A percentile compares a stretch with the other conserved stretches of the same genome.
Evolutionary conservation across 2,797 vertebrate species (phyloP).

Genomic region (Phylloscopus collybita): DNA sequence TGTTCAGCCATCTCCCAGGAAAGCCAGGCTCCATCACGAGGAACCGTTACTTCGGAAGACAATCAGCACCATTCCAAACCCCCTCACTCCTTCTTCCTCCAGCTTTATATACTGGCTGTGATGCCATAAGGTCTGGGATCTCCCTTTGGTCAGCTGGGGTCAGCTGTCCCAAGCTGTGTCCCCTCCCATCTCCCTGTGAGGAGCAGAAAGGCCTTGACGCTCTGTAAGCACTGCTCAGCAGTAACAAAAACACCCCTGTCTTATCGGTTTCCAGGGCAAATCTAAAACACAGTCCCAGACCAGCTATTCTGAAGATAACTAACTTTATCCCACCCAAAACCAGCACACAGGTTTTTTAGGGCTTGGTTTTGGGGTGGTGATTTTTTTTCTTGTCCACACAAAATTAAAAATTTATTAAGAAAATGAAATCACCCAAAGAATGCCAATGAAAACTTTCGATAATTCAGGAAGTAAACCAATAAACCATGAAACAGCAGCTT

Average conservation of each 20-base stretch:
- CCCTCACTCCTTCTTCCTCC: neutral
- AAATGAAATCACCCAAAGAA: neutral
- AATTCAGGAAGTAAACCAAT: neutral
- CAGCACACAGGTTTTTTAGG: neutral
- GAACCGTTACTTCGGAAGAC: neutral
- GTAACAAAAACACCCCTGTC: neutral
- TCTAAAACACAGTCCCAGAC: neutral
- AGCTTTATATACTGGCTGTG: neutral
- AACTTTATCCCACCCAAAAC: neutral
- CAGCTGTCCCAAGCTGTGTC: neutral
- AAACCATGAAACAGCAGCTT: neutral
- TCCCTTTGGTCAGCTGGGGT: neutral
- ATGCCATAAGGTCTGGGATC: rapidly evolving
- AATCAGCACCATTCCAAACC: rapidly evolving
- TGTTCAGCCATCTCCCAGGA: neutral
- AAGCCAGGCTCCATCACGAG: rapidly evolving
- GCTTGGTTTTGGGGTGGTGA: neutral
- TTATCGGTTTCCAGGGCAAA: neutral
- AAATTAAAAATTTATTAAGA: neutral
- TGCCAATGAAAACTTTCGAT: neutral
- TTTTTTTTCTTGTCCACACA: neutral
- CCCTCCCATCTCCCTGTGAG: neutral
- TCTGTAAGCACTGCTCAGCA: neutral
- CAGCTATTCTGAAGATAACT: neutral
- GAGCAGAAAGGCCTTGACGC: neutral